Conservation (phyloP, 2,888 invertebrate genomes). For the Nemapogon koenigi region DNA sequence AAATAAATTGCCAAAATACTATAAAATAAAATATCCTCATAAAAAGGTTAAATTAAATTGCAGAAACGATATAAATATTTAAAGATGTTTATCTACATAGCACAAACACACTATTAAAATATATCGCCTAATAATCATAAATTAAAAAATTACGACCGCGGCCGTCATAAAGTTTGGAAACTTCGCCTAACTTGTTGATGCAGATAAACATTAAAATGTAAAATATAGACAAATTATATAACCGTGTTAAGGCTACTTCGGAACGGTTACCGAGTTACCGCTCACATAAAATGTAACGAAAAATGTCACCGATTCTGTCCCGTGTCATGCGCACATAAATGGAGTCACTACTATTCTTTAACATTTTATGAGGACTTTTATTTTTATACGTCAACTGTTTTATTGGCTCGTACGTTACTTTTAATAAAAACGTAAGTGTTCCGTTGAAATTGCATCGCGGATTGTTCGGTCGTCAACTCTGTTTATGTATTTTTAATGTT, state of each 20-base stretch:
- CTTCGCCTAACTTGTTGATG: not conserved
- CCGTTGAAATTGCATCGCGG: no score
- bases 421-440: constrained; percentile 2
- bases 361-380: constrained; percentile 31
- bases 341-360: constrained; percentile 27
- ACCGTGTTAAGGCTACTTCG: constrained; percentile 2
- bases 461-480: no score
- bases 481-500: no score
- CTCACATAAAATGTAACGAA: not conserved
- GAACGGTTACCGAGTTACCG: not conserved
- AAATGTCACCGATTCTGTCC: not conserved
- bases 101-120: not conserved
- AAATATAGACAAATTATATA: constrained; percentile 6
- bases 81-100: no score
- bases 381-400: no score
- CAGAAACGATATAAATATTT: no score
- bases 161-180: not conserved
- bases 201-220: constrained; percentile 1
- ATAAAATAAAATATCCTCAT: no score
- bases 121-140: not conserved
- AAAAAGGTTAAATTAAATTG: no score
- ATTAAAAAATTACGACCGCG: constrained; percentile 2
- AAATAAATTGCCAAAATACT: not conserved
- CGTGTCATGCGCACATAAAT: constrained; percentile 21
- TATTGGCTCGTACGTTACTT: no score